Evolutionary conservation across 1,140 invertebrate species (phyloP).

Genomic region (Platyscapa corneri): DNA sequence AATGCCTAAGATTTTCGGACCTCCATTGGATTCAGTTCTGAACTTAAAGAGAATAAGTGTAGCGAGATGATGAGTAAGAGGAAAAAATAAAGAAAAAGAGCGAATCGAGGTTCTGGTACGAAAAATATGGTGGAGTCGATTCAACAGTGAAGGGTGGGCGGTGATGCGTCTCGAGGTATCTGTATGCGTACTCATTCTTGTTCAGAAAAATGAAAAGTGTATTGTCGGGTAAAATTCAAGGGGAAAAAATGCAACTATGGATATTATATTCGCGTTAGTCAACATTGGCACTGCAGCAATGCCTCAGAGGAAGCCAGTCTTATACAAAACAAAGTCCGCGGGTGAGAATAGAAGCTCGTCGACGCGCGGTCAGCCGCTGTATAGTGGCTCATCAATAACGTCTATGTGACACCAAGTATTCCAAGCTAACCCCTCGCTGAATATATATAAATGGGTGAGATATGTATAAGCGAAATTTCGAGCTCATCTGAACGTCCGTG

Average conservation of each 20-base stretch:
- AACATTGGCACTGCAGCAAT: background rate
- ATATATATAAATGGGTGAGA: no score
- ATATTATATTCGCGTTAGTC: constrained; percentile 45
- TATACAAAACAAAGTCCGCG: background rate
- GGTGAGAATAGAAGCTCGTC: background rate
- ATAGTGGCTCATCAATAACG: constrained; percentile 40
- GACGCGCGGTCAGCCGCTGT: constrained; percentile 17
- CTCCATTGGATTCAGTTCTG: background rate
- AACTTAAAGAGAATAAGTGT: background rate
- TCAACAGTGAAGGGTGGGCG: background rate
- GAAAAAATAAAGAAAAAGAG: background rate
- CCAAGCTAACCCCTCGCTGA: background rate
- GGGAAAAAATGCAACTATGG: background rate
- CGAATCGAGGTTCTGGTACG: background rate
- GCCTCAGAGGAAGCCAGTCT: background rate
- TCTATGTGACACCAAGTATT: constrained; percentile 32
- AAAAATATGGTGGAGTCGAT: background rate
- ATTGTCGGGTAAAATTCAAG: background rate
- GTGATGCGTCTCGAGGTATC: background rate
- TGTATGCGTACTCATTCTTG: background rate
- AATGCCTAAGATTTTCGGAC: background rate
- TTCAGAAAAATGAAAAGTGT: constrained; percentile 38
- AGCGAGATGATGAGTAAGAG: background rate
- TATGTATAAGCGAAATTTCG: no score
- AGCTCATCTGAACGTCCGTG: no score